These are phyloP conservation scores for Perca fluviatilis DNA, from an alignment of 2,113 vertebrate species.

Conservation along the genomic window DNA sequence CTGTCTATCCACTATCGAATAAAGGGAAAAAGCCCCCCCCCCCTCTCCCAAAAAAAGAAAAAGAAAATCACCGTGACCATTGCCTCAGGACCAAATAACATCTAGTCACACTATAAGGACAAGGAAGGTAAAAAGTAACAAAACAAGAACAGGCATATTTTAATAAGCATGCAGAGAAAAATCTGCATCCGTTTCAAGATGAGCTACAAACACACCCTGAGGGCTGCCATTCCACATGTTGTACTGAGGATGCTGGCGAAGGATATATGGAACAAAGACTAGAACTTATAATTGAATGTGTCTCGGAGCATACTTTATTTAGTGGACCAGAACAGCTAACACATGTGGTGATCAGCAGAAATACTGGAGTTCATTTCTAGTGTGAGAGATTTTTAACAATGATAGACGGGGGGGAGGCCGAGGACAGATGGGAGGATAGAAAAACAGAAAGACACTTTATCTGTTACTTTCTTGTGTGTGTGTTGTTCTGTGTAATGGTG, in stretches of 20 bases:
- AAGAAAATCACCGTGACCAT: background rate
- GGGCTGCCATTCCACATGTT: slow-evolving; percentile 57
- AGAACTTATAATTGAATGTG: slow-evolving; percentile 41
- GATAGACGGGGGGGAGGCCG: background rate
- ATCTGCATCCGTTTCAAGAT: slow-evolving; percentile 51
- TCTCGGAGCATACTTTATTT: slow-evolving; percentile 41
- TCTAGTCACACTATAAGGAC: slow-evolving; percentile 33
- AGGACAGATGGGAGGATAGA: background rate
- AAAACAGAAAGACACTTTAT: background rate
- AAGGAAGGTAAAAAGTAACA: slow-evolving; percentile 23
- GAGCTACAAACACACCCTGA: slow-evolving; percentile 30
- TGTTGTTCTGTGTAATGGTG: slow-evolving; percentile 1
- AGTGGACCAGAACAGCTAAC: slow-evolving; percentile 21
- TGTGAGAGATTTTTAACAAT: slow-evolving; percentile 40
- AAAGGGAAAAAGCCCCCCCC: no score
- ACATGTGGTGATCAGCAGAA: slow-evolving; percentile 16
- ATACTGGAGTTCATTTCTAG: slow-evolving; percentile 25
- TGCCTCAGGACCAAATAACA: slow-evolving; percentile 45
- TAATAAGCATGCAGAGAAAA: slow-evolving; percentile 57
- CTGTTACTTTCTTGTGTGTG: slow-evolving; percentile 3
- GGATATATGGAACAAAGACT: slow-evolving; percentile 48
- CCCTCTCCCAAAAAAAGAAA: no score
- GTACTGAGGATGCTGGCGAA: slow-evolving; percentile 26
- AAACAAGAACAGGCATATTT: slow-evolving; percentile 4
- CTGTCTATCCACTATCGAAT: no score